A percentile compares a stretch with the other conserved stretches of the same genome.
These are phyloP conservation scores for Spilosoma lubricipeda DNA, from an alignment of 2,888 invertebrate species.

Conservation along the genomic window DNA sequence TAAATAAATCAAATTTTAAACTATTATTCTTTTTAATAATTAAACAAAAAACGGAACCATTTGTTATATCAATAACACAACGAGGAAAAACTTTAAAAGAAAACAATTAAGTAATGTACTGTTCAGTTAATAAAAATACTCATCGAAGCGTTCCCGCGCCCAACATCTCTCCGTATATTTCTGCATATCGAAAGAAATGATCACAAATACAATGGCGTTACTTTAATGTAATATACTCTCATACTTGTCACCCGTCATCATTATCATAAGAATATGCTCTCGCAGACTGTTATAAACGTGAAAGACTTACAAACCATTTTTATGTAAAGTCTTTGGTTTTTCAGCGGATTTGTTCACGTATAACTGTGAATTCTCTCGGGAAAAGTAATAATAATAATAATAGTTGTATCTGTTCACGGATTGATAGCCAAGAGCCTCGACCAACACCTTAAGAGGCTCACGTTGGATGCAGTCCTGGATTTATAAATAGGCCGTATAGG, in stretches of 20 bases:
- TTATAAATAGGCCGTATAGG: too few relatives aligned
- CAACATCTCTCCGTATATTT: slow-evolving; percentile 26
- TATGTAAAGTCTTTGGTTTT: neutral
- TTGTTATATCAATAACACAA: neutral
- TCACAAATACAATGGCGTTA: slow-evolving; percentile 51
- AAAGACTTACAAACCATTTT: slow-evolving; percentile 21
- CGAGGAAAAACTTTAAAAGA: neutral
- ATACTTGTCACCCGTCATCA: slow-evolving; percentile 56
- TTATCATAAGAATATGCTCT: slow-evolving; percentile 52
- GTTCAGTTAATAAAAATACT: neutral
- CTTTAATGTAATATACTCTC: slow-evolving; percentile 42
- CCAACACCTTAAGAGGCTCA: too few relatives aligned
- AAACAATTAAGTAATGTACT: neutral
- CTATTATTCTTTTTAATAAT: too few relatives aligned
- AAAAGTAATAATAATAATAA: too few relatives aligned
- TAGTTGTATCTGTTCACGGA: too few relatives aligned
- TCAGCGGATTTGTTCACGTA: neutral
- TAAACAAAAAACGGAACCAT: neutral
- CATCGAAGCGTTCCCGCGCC: neutral
- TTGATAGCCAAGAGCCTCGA: too few relatives aligned
- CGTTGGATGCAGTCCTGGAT: too few relatives aligned
- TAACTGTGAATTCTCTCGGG: neutral
- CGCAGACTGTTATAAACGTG: slow-evolving; percentile 40
- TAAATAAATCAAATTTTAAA: too few relatives aligned
- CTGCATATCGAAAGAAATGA: slow-evolving; percentile 42